Percentiles rank a stretch among this genome's conserved stretches.
phyloP scores from a whole-genome alignment of 1,140 invertebrate species.

The Kradibia gibbosae region DNA sequence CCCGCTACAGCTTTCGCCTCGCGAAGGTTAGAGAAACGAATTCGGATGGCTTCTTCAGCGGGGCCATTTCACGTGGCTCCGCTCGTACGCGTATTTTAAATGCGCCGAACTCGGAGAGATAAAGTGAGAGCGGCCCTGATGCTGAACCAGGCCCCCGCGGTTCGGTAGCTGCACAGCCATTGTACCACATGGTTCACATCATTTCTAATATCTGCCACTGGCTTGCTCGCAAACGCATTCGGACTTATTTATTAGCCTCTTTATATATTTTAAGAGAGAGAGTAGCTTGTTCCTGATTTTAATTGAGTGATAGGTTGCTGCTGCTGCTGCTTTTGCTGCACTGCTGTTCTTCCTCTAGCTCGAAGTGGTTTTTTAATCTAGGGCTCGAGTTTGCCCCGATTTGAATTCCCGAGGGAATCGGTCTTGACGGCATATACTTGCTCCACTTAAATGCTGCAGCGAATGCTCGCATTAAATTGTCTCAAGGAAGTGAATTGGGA shows the following conservation, averaged over 20 bases:
- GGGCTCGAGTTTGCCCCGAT: not conserved
- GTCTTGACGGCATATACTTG: not conserved
- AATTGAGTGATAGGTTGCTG: not conserved
- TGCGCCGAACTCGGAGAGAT: too few relatives aligned
- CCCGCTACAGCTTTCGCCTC: not conserved
- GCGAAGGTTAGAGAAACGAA: slow-evolving; percentile 4
- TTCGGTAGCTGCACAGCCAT: too few relatives aligned
- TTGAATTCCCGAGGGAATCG: not conserved
- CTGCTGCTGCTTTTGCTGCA: too few relatives aligned
- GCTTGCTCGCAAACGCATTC: not conserved
- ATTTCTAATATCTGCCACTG: too few relatives aligned
- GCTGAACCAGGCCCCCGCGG: too few relatives aligned
- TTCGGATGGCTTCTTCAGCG: not conserved
- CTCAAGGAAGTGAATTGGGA: not conserved
- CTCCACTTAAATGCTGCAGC: not conserved
- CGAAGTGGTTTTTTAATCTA: not conserved
- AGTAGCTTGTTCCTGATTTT: not conserved
- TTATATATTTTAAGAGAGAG: not conserved
- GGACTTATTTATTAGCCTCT: not conserved
- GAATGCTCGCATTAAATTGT: not conserved
- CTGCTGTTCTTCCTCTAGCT: not conserved
- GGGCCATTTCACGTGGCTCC: too few relatives aligned
- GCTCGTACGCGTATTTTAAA: too few relatives aligned
- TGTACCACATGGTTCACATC: too few relatives aligned
- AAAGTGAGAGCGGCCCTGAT: too few relatives aligned